A percentile compares a stretch with the other conserved stretches of the same genome.
Conservation (phyloP, 2,888 invertebrate genomes). For the Liodrosophila aerea region DNA sequence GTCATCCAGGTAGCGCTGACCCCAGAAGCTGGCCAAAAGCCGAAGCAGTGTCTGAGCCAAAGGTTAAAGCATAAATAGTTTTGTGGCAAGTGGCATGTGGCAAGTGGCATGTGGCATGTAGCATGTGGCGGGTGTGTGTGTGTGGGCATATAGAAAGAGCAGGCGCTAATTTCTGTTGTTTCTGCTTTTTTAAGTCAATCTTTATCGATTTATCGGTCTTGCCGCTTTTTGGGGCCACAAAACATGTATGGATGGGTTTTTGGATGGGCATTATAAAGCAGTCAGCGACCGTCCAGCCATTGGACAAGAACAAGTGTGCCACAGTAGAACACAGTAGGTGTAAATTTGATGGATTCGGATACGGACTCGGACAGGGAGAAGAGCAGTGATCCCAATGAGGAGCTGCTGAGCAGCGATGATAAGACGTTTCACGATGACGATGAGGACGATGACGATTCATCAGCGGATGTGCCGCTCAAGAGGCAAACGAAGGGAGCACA, state of each 20-base stretch:
- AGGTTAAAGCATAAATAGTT: neutral
- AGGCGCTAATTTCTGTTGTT: slow-evolving; percentile 37
- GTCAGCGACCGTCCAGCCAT: slow-evolving; percentile 25
- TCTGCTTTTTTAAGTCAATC: slow-evolving; percentile 56
- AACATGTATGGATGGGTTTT: neutral
- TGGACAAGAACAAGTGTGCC: slow-evolving; percentile 24
- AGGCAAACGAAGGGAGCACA: slow-evolving; percentile 1
- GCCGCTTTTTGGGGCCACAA: neutral
- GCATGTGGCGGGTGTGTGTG: too few relatives aligned
- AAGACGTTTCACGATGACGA: slow-evolving; percentile 60
- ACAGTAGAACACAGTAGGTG: neutral
- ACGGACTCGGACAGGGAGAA: slow-evolving; percentile 62
- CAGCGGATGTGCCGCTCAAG: slow-evolving; percentile 7
- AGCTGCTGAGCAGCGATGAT: slow-evolving; percentile 63
- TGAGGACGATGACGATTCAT: slow-evolving; percentile 36
- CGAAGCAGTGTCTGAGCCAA: slow-evolving; percentile 3
- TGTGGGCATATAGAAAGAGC: too few relatives aligned
- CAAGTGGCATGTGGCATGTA: slow-evolving; percentile 1
- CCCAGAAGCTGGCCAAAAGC: slow-evolving; percentile 22
- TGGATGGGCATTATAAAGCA: slow-evolving; percentile 32
- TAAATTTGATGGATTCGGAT: slow-evolving; percentile 31
- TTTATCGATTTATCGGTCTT: slow-evolving; percentile 67
- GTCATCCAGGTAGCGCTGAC: slow-evolving; percentile 44
- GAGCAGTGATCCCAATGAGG: slow-evolving; percentile 70
- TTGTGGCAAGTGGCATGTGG: neutral